These are phyloP conservation scores for Halocaridina rubra DNA, from an alignment of 2,888 invertebrate genomes.

Conservation along the genomic window DNA sequence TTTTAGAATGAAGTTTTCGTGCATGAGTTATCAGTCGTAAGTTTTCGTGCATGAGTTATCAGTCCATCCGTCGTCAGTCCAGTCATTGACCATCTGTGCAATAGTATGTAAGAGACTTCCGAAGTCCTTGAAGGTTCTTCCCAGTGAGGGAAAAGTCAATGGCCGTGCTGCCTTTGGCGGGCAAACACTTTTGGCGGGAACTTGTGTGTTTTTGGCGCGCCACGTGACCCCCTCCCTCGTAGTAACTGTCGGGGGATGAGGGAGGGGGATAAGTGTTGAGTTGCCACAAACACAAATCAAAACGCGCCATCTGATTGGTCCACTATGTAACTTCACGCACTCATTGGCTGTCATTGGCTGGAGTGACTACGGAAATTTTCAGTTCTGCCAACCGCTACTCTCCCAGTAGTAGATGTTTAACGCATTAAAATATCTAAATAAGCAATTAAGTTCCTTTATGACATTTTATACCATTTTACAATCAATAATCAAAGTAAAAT, in stretches of 20 bases:
- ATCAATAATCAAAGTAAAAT: too few relatives aligned
- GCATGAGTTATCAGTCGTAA: too few relatives aligned
- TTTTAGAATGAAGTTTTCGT: too few relatives aligned
- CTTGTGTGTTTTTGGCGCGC: constrained; percentile 48
- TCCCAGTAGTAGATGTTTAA: neutral
- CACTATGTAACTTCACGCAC: constrained; percentile 6
- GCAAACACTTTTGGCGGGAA: constrained; percentile 49
- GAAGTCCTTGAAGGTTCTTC: constrained; percentile 3
- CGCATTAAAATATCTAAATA: neutral
- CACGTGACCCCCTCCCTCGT: constrained; percentile 38
- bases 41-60: too few relatives aligned
- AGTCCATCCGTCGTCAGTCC: too few relatives aligned
- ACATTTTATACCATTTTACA: too few relatives aligned
- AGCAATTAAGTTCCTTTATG: too few relatives aligned
- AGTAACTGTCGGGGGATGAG: constrained; percentile 42
- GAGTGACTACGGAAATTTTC: constrained; percentile 37
- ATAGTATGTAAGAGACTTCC: too few relatives aligned
- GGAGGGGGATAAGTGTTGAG: constrained; percentile 7
- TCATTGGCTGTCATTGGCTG: constrained; percentile 40
- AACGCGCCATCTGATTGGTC: constrained; percentile 39
- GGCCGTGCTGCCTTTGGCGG: constrained; percentile 12
- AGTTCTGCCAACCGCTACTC: constrained; percentile 18
- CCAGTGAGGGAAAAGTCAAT: constrained; percentile 28
- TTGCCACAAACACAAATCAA: constrained; percentile 35
- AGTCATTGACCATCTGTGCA: too few relatives aligned